Evolutionary conservation across 2,113 vertebrate species (phyloP).

Genomic region (Anseranas semipalmata): DNA sequence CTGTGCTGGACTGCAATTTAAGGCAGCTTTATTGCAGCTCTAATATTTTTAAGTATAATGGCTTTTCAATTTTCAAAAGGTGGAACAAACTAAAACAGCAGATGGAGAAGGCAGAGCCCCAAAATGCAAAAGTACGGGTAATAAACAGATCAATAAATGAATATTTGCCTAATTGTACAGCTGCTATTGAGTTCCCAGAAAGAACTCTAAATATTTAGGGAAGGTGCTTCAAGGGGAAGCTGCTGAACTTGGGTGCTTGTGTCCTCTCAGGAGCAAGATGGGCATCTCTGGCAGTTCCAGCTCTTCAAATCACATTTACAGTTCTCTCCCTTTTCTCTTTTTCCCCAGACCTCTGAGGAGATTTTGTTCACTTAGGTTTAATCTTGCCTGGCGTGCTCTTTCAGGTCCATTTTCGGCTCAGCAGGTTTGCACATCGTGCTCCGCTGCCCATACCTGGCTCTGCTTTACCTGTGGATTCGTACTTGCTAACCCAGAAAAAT

Average conservation of each 20-base stretch:
- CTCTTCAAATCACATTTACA: background rate
- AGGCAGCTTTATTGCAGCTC: too few relatives aligned
- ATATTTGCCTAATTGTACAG: too few relatives aligned
- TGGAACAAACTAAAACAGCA: background rate
- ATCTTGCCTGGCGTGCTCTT: accelerated
- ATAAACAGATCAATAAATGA: background rate
- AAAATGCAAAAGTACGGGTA: background rate
- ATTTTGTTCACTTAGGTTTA: background rate
- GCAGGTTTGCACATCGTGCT: background rate
- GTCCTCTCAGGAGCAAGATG: background rate
- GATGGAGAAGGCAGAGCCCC: background rate
- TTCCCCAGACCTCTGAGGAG: background rate
- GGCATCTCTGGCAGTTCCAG: background rate
- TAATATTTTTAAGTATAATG: background rate
- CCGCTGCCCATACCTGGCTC: background rate
- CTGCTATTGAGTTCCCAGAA: background rate
- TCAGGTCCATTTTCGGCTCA: background rate
- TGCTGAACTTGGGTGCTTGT: background rate
- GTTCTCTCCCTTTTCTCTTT: background rate
- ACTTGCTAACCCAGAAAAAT: background rate
- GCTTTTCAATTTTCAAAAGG: background rate
- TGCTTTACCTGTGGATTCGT: background rate
- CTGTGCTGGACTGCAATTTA: background rate
- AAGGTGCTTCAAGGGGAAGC: background rate
- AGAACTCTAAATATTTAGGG: background rate